Conservation (phyloP, 2,797 vertebrate genomes). For the Chloroceryle inda region DNA sequence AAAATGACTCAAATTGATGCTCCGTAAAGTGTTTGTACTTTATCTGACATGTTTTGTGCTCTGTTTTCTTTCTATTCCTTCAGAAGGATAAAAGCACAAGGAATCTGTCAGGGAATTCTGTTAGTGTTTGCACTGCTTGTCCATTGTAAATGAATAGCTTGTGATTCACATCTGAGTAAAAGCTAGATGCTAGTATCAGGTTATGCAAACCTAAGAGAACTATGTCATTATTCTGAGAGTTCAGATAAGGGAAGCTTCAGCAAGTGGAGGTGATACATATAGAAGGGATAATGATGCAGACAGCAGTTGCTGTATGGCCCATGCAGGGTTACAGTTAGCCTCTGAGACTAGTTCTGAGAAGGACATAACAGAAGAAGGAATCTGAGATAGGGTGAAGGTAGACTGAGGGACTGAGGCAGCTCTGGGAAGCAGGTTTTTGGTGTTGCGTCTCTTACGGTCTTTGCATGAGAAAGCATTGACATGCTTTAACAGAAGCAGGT, state of each 20-base stretch:
- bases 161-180: neutral
- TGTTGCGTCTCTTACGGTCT: neutral
- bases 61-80: neutral
- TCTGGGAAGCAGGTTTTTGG: neutral
- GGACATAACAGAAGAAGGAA: neutral
- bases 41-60: neutral
- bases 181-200: neutral
- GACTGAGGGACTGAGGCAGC: neutral
- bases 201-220: neutral
- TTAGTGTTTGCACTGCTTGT: neutral
- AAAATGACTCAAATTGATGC: neutral
- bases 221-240: neutral
- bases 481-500: neutral
- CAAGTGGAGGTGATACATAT: neutral
- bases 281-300: neutral
- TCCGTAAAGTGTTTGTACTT: neutral
- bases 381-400: neutral
- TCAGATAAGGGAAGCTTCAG: neutral
- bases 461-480: neutral
- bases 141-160: neutral
- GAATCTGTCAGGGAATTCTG: neutral
- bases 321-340: neutral
- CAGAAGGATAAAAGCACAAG: neutral
- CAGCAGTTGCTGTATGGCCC: neutral
- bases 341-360: neutral